A percentile compares a stretch with the other conserved stretches of the same genome.
Evolutionary conservation across 53 echinoderm and acorn worm species (phyloP).

Genomic region (Henricia sp.): DNA sequence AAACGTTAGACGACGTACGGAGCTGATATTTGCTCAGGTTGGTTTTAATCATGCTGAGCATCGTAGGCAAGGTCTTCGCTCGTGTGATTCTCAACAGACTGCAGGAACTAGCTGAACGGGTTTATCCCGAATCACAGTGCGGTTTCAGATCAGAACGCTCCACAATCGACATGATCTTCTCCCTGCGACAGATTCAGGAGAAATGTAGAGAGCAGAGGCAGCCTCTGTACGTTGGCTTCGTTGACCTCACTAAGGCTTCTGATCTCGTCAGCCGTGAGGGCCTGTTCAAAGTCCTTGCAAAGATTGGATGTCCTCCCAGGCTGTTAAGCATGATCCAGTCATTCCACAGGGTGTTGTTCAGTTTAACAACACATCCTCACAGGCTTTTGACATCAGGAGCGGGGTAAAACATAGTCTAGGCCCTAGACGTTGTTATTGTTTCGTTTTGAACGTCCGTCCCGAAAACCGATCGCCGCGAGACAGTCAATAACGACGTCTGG

Average conservation of each 20-base stretch:
- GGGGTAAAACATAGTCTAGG: too few relatives aligned
- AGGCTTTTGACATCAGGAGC: neutral
- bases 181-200: conserved; percentile 60
- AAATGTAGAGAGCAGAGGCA: conserved; percentile 44
- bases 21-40: too few relatives aligned
- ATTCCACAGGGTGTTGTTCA: neutral
- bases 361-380: neutral
- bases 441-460: too few relatives aligned
- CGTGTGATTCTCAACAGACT: too few relatives aligned
- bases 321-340: neutral
- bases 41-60: conserved; percentile 33
- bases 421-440: too few relatives aligned
- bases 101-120: conserved; percentile 46
- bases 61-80: conserved; percentile 55
- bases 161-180: conserved; percentile 63
- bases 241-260: conserved; percentile 41
- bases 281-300: neutral
- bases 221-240: conserved; percentile 47
- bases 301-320: neutral
- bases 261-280: neutral
- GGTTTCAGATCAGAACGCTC: neutral
- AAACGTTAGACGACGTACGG: too few relatives aligned
- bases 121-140: conserved; percentile 37
- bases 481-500: too few relatives aligned
- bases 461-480: too few relatives aligned